Conservation (phyloP, 2,113 vertebrate genomes). For the Nycticryphes semicollaris region DNA sequence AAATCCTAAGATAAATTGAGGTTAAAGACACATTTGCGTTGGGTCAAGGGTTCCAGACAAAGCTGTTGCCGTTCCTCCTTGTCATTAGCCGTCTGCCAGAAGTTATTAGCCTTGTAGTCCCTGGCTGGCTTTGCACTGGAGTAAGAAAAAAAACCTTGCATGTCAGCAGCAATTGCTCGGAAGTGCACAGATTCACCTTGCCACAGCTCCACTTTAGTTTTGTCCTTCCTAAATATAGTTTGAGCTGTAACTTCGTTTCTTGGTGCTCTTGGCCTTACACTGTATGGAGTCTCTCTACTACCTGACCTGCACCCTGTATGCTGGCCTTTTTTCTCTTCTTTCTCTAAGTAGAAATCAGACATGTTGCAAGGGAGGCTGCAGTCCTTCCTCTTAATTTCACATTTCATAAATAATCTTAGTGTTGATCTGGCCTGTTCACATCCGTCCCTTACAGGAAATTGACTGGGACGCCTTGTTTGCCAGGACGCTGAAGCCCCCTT, state of each 20-base stretch:
- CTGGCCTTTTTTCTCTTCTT: neutral
- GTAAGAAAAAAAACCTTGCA: neutral
- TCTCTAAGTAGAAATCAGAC: neutral
- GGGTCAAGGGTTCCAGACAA: neutral
- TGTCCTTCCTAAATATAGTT: neutral
- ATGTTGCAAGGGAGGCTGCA: neutral
- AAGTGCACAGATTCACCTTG: neutral
- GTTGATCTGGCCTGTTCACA: neutral
- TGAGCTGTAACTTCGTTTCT: neutral
- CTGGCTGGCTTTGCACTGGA: neutral
- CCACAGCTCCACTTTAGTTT: neutral
- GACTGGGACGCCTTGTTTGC: conserved; percentile 89
- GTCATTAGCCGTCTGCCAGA: neutral
- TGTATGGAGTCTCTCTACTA: neutral
- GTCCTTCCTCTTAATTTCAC: neutral
- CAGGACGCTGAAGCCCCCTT: conserved; percentile 81
- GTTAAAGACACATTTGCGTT: neutral
- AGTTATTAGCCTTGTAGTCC: neutral
- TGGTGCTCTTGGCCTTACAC: neutral
- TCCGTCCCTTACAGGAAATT: conserved; percentile 72
- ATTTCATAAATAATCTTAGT: neutral
- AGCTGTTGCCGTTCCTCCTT: neutral
- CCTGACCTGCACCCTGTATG: neutral
- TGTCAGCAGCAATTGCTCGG: neutral
- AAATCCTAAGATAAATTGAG: neutral